Percentiles rank a stretch among this genome's conserved stretches.
These are phyloP conservation scores for Mythimna lalbum DNA, from an alignment of 2,888 invertebrate genomes.

Conservation along the genomic window DNA sequence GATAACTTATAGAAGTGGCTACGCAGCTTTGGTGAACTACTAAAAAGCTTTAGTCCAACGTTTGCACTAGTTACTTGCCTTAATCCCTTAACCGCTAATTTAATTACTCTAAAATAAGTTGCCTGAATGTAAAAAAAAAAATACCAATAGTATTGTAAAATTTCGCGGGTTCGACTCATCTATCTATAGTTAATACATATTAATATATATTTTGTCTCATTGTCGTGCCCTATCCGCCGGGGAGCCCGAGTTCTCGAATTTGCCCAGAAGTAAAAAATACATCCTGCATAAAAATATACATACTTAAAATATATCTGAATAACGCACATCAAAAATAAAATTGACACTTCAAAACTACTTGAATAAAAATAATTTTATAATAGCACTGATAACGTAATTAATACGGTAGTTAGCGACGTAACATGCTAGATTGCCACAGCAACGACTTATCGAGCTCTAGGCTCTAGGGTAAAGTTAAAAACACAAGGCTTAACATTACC, in stretches of 20 bases:
- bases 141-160: too few relatives aligned
- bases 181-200: too few relatives aligned
- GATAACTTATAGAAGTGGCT: neutral
- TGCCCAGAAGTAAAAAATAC: neutral
- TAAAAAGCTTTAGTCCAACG: too few relatives aligned
- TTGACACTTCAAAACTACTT: conserved; percentile 4
- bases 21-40: neutral
- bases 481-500: conserved; percentile 3
- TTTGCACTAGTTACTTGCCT: too few relatives aligned
- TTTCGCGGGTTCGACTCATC: too few relatives aligned
- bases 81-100: too few relatives aligned
- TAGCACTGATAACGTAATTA: conserved; percentile 35
- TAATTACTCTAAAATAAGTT: too few relatives aligned
- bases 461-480: conserved; percentile 34
- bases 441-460: conserved; percentile 44
- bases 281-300: conserved; percentile 10
- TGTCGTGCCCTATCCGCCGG: too few relatives aligned
- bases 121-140: too few relatives aligned
- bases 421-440: conserved; percentile 51
- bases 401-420: conserved; percentile 49
- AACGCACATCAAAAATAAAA: conserved; percentile 32
- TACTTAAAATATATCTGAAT: conserved; percentile 12
- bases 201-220: too few relatives aligned
- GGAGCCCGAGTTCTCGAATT: neutral
- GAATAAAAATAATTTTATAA: conserved; percentile 25